These are phyloP conservation scores for Orcinus orca DNA, from an alignment of 2,113 vertebrate genomes.

Conservation along the genomic window DNA sequence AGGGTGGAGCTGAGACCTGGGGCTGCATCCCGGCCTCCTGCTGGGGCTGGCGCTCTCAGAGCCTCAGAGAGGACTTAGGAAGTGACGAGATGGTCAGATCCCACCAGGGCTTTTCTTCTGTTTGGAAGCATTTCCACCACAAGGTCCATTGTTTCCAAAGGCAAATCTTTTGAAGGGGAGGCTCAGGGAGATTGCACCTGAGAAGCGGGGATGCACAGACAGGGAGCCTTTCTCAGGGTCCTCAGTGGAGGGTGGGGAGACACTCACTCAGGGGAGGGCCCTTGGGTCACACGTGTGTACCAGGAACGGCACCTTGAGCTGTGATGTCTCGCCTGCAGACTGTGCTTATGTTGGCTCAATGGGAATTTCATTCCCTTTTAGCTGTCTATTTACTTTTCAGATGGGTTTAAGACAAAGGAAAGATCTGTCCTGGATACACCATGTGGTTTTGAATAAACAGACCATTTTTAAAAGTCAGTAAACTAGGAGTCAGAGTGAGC, in stretches of 20 bases:
- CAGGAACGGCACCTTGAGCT: accelerated
- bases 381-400: slow-evolving; percentile 69
- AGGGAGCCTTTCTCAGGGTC: not conserved
- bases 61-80: not conserved
- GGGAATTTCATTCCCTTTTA: not conserved
- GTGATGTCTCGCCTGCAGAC: slow-evolving; percentile 15
- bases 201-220: not conserved
- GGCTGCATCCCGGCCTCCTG: not conserved
- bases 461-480: slow-evolving; percentile 58
- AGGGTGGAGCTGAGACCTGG: not conserved
- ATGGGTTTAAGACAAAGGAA: slow-evolving; percentile 28
- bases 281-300: accelerated
- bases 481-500: slow-evolving; percentile 14
- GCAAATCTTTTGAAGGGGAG: slow-evolving; percentile 8
- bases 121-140: not conserved
- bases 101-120: not conserved
- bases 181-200: not conserved
- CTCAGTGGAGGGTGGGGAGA: not conserved
- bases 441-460: slow-evolving; percentile 58
- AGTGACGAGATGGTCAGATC: not conserved
- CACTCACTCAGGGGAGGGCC: not conserved
- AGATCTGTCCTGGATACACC: slow-evolving; percentile 52
- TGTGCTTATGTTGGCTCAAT: slow-evolving; percentile 44
- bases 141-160: slow-evolving; percentile 25
- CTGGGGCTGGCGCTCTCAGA: slow-evolving; percentile 29